A percentile compares a stretch with the other conserved stretches of the same genome.
phyloP scores from a whole-genome alignment of 2,888 invertebrate genomes.

The Pimpla rufipes region DNA sequence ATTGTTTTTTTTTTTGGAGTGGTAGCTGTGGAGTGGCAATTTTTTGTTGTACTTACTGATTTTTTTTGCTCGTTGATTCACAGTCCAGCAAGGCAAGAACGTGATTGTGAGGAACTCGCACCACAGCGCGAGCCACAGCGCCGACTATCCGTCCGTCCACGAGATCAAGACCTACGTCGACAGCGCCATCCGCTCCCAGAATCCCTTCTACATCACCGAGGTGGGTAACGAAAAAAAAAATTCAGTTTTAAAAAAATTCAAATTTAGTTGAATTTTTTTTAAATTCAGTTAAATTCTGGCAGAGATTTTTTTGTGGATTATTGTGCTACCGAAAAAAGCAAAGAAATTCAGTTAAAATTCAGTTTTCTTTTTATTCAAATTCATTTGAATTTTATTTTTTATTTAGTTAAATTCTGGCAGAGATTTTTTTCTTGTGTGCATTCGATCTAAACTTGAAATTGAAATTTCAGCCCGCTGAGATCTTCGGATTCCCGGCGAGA shows the following conservation, averaged over 20 bases:
- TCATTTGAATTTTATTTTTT: background rate
- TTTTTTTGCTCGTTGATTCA: too few species aligned
- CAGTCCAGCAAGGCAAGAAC: constrained; percentile 89
- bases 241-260: background rate
- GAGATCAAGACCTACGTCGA: constrained; percentile 89
- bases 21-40: too few species aligned
- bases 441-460: too few species aligned
- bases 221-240: constrained; percentile 79
- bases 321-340: too few species aligned
- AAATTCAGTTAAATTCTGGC: too few species aligned
- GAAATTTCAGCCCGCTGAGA: constrained; percentile 84
- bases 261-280: background rate
- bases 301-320: too few species aligned
- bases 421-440: too few species aligned
- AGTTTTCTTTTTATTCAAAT: too few species aligned
- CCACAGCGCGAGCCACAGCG: constrained; percentile 85
- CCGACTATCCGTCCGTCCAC: constrained; percentile 87
- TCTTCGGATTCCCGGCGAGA: constrained; percentile 88
- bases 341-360: too few species aligned
- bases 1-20: too few species aligned
- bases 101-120: constrained; percentile 89
- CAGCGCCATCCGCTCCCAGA: constrained; percentile 85
- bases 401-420: too few species aligned
- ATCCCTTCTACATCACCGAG: constrained; percentile 82
- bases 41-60: too few species aligned